These are phyloP conservation scores for Calameuta filiformis DNA, from an alignment of 2,888 invertebrate genomes.

Conservation along the genomic window DNA sequence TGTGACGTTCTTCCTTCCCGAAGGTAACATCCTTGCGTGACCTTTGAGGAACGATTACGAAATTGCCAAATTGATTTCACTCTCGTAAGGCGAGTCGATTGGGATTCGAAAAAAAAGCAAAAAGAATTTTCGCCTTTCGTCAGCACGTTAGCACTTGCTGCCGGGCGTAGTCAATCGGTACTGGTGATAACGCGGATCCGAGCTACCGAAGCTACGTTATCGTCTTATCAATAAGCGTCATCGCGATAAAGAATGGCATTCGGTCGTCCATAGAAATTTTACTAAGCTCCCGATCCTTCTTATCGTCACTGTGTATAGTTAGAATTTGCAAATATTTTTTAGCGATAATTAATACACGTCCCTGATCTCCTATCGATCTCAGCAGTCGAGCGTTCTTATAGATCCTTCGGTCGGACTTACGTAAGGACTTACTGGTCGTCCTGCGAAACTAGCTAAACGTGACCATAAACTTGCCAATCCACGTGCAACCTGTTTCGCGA, in stretches of 20 bases:
- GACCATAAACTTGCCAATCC: constrained; percentile 7
- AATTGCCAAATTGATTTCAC: too few species aligned
- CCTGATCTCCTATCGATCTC: background rate
- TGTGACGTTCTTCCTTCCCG: too few species aligned
- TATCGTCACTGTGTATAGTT: too few species aligned
- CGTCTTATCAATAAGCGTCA: constrained; percentile 30
- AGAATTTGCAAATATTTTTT: background rate
- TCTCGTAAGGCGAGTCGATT: too few species aligned
- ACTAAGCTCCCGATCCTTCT: background rate
- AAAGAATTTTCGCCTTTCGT: too few species aligned
- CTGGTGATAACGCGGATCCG: too few species aligned
- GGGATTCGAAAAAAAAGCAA: too few species aligned
- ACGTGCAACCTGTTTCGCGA: constrained; percentile 15
- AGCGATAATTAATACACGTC: background rate
- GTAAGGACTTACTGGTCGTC: background rate
- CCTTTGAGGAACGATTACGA: too few species aligned
- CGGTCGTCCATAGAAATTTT: background rate
- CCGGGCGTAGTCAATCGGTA: too few species aligned
- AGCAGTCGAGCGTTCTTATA: background rate
- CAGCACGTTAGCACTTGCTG: too few species aligned
- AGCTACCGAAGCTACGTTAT: constrained; percentile 11
- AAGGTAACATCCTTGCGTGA: too few species aligned
- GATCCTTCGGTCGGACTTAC: background rate
- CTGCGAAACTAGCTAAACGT: background rate
- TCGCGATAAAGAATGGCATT: constrained; percentile 25